Base-by-base conservation (phyloP, 2,888 invertebrate species). In the Morpho deidamia region DNA sequence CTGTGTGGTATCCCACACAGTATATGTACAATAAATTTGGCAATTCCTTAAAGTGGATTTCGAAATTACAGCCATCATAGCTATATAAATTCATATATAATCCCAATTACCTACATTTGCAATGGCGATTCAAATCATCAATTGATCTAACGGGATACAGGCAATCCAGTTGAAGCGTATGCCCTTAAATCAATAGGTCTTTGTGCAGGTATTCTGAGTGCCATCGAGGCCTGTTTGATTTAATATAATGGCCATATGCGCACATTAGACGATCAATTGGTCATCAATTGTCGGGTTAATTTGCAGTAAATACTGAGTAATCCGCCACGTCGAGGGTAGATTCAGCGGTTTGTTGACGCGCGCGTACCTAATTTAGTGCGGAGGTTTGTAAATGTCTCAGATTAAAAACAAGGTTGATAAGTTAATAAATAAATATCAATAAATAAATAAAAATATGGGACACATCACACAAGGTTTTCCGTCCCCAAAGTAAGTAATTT, bases 221-320 rank as follows among this genome's bases (percentile, higher is more conserved):
- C 69, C 68, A 68, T 65, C 64, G 66, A 60, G 63, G 61, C 72
- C 76, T 65, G 74, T 74, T 78, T 86, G 87, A 88, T 87, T 86
- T 87, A 87, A 87, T 85, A 83, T 86, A 81, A 88, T 87, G 80
- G 84, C 71, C 75, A 69, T 60, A 51, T 45, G 54, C 56, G 61
- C 53, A 71, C 79, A 84, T 86, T 86, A 83, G 83, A 84, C 84
- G 81, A 81, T 60, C 83, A 83, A 85, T 83, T 83, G 86, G 83
- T 83, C 81, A 83, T 76, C 80, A 85, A 85, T 86, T 87, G 82
- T 74, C 70, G 74, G 72, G 74, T 72, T 70, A 67, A 67, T 66
- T 64, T 64, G 64, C 64, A 60, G 58, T 59, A 62, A 62, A 59
- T 53, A 62, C 54, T 33, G 53, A 60, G 67, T 83, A 82, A 83